phyloP scores from a whole-genome alignment of 2,113 vertebrate genomes.

The Circaetus cinerascens region DNA sequence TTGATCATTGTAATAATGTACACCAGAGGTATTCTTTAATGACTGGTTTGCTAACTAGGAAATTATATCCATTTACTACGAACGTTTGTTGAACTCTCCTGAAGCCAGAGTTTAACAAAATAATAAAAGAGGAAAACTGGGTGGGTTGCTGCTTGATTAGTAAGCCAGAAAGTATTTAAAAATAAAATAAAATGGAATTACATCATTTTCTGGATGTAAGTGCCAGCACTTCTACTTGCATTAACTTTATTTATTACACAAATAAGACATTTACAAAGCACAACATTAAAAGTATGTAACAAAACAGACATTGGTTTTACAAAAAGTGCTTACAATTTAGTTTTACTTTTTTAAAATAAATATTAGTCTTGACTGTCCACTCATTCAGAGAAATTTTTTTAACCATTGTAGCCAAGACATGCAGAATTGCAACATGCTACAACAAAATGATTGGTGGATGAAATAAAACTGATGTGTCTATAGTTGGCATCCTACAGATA shows the following conservation, averaged over 20 bases:
- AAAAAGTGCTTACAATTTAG: constrained; percentile 96
- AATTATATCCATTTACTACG: constrained; percentile 49
- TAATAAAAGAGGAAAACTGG: constrained; percentile 58
- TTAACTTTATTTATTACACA: constrained; percentile 93
- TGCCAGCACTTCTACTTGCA: constrained; percentile 81
- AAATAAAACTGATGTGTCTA: constrained; percentile 64
- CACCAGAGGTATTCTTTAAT: constrained; percentile 46
- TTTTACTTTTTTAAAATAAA: constrained; percentile 93
- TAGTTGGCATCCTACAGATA: constrained; percentile 52
- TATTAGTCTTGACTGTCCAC: constrained; percentile 84
- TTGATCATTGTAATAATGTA: constrained; percentile 59
- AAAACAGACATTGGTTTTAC: constrained; percentile 90
- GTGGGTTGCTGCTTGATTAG: constrained; percentile 44
- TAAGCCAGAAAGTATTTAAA: constrained; percentile 61
- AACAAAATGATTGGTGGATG: constrained; percentile 71
- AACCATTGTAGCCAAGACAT: constrained; percentile 83
- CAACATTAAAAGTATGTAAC: constrained; percentile 90
- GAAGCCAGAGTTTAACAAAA: constrained; percentile 60
- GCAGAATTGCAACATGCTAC: constrained; percentile 83
- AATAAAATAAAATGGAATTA: constrained; percentile 73
- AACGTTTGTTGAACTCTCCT: constrained; percentile 50
- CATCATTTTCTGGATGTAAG: constrained; percentile 71
- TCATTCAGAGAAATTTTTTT: constrained; percentile 79
- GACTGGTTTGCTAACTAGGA: constrained; percentile 52
- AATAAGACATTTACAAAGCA: constrained; percentile 94